These are phyloP conservation scores for Pegoplata infirma DNA, from an alignment of 2,888 invertebrate genomes.

Conservation along the genomic window DNA sequence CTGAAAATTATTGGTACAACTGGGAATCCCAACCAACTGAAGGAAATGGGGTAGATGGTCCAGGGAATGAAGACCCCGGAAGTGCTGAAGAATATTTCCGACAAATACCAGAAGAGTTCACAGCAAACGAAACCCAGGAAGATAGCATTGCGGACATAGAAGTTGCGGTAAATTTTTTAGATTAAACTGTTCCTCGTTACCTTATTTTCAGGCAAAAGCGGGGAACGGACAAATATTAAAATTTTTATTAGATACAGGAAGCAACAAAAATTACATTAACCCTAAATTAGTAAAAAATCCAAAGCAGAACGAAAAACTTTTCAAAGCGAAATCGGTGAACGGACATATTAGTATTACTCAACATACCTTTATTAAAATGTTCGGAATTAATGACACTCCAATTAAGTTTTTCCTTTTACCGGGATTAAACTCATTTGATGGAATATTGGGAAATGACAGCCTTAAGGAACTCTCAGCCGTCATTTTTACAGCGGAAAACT, in stretches of 20 bases:
- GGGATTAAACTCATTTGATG: slow-evolving; percentile 1
- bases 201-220: neutral
- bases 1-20: neutral
- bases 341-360: too few species aligned
- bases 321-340: neutral
- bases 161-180: too few species aligned
- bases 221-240: neutral
- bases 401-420: too few species aligned
- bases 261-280: slow-evolving; percentile 11
- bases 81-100: neutral
- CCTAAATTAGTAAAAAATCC: neutral
- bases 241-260: slow-evolving; percentile 10
- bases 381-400: neutral
- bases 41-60: neutral
- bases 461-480: neutral
- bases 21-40: neutral
- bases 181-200: neutral
- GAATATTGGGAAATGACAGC: neutral
- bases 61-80: neutral
- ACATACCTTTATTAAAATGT: neutral
- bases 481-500: neutral
- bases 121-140: neutral
- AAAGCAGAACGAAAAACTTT: neutral
- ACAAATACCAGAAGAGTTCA: neutral
- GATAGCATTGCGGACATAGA: neutral